Evolutionary conservation across 1,140 invertebrate species (phyloP).

Genomic region (Caligus rogercresseyi): DNA sequence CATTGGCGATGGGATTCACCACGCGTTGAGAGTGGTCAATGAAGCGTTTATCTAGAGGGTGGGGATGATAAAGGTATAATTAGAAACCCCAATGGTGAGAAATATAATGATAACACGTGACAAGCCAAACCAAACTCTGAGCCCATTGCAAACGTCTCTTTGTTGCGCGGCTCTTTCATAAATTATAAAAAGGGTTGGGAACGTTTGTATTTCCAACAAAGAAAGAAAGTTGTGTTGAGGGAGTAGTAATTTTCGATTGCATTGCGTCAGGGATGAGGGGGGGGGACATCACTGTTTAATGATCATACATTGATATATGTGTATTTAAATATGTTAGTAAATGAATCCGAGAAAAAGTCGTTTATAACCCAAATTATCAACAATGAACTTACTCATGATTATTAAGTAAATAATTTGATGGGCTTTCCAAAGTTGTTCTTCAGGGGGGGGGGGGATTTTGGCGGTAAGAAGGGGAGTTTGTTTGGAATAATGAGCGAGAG

Average conservation of each 20-base stretch:
- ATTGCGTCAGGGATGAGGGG: too few relatives aligned
- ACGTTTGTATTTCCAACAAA: too few relatives aligned
- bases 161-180: too few relatives aligned
- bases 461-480: neutral
- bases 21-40: conserved; percentile 8
- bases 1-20: neutral
- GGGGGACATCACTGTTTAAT: too few relatives aligned
- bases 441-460: neutral
- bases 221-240: too few relatives aligned
- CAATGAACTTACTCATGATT: neutral
- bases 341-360: too few relatives aligned
- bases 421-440: conserved; percentile 5
- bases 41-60: conserved; percentile 4
- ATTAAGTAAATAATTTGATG: neutral
- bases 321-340: too few relatives aligned
- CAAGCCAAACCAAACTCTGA: neutral
- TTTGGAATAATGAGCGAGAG: neutral
- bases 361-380: neutral
- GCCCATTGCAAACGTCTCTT: neutral
- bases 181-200: too few relatives aligned
- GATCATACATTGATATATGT: too few relatives aligned
- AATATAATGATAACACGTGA: neutral
- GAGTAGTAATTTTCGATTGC: too few relatives aligned
- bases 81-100: neutral
- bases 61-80: neutral